phyloP scores from a whole-genome alignment of 2,113 vertebrate genomes.

The Desmodus rotundus region DNA sequence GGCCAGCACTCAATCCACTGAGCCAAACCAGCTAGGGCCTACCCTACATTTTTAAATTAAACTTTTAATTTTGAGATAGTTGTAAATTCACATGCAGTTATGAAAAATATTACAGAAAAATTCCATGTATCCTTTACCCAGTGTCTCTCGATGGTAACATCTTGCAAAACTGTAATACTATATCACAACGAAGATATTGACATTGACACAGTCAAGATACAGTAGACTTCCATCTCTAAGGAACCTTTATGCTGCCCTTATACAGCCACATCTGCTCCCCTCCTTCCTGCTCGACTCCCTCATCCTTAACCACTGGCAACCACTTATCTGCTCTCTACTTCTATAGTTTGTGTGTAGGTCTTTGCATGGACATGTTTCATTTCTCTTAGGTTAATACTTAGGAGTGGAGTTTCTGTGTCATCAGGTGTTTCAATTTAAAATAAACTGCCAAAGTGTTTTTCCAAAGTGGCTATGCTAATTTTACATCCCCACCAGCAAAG shows the following conservation, averaged over 20 bases:
- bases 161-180: not conserved
- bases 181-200: not conserved
- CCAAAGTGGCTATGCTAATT: not conserved
- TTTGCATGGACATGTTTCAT: not conserved
- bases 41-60: not conserved
- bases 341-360: not conserved
- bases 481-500: no score
- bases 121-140: not conserved
- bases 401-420: not conserved
- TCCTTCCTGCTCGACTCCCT: not conserved
- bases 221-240: not conserved
- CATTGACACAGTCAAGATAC: not conserved
- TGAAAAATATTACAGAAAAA: not conserved
- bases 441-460: slow-evolving; percentile 9
- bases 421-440: slow-evolving; percentile 12
- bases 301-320: not conserved
- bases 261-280: not conserved
- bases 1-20: no score
- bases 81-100: not conserved
- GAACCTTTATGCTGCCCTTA: not conserved
- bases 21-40: no score
- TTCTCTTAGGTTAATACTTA: slow-evolving; percentile 17
- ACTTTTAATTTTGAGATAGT: not conserved
- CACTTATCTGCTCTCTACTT: not conserved
- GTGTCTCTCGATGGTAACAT: not conserved